phyloP scores from a whole-genome alignment of 2,113 vertebrate species.

The human (Homo sapiens) region DNA sequence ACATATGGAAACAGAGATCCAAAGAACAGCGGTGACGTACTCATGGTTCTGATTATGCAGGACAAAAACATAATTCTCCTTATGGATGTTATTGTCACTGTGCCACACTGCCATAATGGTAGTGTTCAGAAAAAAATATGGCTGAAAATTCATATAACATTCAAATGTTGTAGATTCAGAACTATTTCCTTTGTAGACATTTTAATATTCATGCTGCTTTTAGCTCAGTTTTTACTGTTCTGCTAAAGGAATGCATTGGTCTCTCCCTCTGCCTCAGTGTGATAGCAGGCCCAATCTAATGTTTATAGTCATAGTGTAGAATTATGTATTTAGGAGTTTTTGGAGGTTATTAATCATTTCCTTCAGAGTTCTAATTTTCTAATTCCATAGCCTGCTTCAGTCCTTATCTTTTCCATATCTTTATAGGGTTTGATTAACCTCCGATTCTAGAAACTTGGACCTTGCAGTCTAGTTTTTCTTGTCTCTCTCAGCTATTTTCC shows the following conservation, averaged over 20 bases:
- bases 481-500: not conserved
- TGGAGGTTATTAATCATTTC: not conserved
- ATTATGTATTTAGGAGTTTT: not conserved
- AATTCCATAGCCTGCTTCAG: not conserved
- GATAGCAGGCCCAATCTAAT: not conserved
- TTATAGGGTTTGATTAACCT: not conserved
- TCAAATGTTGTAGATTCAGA: not conserved
- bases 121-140: not conserved
- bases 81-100: rapidly evolving
- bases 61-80: rapidly evolving
- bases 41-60: not conserved
- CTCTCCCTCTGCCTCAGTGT: not conserved
- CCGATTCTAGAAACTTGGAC: not conserved
- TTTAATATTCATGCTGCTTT: not conserved
- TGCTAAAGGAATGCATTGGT: not conserved
- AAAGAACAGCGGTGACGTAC: rapidly evolving
- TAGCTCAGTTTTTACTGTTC: not conserved
- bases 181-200: not conserved
- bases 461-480: not conserved
- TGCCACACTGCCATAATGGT: rapidly evolving
- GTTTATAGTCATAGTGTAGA: not conserved
- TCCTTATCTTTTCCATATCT: not conserved
- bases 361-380: not conserved
- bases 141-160: not conserved
- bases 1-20: not conserved